Evolutionary conservation across 2,888 invertebrate genomes (phyloP), one percentile per base, ranked within the genome.

Genomic region (Plagodis pulveraria): DNA sequence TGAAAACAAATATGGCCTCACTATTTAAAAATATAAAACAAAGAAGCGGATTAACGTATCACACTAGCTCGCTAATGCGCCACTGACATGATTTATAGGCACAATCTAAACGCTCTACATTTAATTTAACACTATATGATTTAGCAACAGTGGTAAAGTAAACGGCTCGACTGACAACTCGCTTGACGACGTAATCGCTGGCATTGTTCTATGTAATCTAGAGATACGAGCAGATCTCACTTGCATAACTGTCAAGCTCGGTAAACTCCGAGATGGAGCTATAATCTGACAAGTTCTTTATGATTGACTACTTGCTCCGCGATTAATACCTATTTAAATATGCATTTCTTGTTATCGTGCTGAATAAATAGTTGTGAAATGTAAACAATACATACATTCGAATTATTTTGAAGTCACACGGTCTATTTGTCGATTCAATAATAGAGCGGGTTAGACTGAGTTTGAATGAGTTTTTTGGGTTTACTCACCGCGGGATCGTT

Each of bases 1-100:
- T 90, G 81, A 89, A 86, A 90, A 71, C 87, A 92, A 92, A 92
- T 91, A 91, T 89, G 89, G 86, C 85, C 85, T 84, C 85, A 90
- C 91, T 89, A 90, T 92, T 89, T 89, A 90, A 90, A 89, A 91
- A 89, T 88, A 89, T 80, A 88, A 90, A 91, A 91, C 89, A 91
- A 89, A 91, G 90, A 91, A 75, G 78, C 82, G 82, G 91, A 91
- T 91, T 91, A 91, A 89, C 80, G 90, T 87, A 91, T 91, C 92
- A 91, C 86, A 82, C 80, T 75, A 65, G 74, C 56, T 76, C 76
- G 80, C 73, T 90, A 88, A 89, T 84, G 78, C 88, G 78, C 88
- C 80, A 73, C 73, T 88, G 91, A 90, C 91, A 86, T 89, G 87
- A 89, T 89, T 89, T 91, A 86, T 85, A 83, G 76, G 72, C 72